Base-by-base conservation (phyloP, 2,888 invertebrate species). In the Aricia artaxerxes region DNA sequence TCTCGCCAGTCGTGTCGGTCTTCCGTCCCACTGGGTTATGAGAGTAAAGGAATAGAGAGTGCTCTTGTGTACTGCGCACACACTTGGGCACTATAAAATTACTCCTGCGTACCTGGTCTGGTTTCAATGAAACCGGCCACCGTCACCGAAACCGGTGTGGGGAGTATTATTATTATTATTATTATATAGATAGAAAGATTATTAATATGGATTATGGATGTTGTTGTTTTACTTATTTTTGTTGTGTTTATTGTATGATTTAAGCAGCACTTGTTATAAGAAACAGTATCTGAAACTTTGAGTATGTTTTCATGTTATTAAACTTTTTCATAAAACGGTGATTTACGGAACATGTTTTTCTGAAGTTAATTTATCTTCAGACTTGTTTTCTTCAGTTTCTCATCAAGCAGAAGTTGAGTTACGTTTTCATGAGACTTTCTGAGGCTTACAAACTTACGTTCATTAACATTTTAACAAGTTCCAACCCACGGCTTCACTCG, bases 341-440 rank as follows among this genome's bases (percentile, higher is more conserved):
- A 64, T 64, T 64, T 9, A 64, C 24, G 9, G 64, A 64, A 38
- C 0, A 35, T 69, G 24, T 24, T 69, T 69, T 35, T 24, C 5
- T 24, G 64, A 69, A 35, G 69, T 69, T 69, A 69, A 69, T 69
- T 35, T 38, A 38, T 69, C 69, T 69, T 69, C 1, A 7, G 7
- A 69, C 69, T 69, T 69, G 35, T 38, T 69, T 69, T 4, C 35
- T 69, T 69, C 13, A 69, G 69, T 38, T 69, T 69, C 69, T 69
- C 69, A 69, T 69, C 69, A 69, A 13, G 35, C 16, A 35, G 31
- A 69, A 69, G 35, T 69, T 69, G 11, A 13, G 35, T 5, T 69
- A 35, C 35, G 13, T 38, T 69, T 69, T 35, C 64, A 64, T 31
- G 64, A 64, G 64, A 31, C 64, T 61, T 61, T 64, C 31, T 16